These are phyloP conservation scores for Garrulus glandarius DNA, from an alignment of 2,797 vertebrate genomes.

Conservation along the genomic window DNA sequence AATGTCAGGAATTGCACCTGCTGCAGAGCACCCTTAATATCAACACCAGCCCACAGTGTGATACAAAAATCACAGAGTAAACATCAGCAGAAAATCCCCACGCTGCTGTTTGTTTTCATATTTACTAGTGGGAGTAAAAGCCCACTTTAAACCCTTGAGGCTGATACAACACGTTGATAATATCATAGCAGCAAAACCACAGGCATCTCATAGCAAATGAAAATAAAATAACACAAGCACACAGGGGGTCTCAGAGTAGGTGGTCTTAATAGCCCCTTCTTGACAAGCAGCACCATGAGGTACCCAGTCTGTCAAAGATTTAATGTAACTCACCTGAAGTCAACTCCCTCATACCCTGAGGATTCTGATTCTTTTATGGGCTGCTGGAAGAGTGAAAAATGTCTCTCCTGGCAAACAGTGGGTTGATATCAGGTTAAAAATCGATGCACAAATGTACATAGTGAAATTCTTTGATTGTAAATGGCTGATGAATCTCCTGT, in stretches of 20 bases:
- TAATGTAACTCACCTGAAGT: background rate
- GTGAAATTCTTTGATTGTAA: background rate
- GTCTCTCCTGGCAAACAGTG: background rate
- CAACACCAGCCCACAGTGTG: background rate
- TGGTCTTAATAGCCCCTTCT: conserved; percentile 4
- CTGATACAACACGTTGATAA: background rate
- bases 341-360: background rate
- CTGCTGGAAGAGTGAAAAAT: background rate
- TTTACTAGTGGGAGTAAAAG: conserved; percentile 1
- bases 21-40: background rate
- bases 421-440: background rate
- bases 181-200: background rate
- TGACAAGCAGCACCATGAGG: background rate
- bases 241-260: conserved; percentile 18
- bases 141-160: conserved; percentile 19
- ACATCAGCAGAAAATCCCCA: background rate
- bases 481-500: background rate
- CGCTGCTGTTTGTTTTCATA: conserved; percentile 16
- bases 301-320: background rate
- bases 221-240: background rate
- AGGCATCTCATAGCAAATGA: background rate
- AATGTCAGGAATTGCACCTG: background rate
- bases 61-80: background rate
- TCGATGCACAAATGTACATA: background rate
- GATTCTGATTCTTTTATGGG: background rate